phyloP scores from a whole-genome alignment of 2,797 vertebrate genomes.

The Acipenser ruthenus region DNA sequence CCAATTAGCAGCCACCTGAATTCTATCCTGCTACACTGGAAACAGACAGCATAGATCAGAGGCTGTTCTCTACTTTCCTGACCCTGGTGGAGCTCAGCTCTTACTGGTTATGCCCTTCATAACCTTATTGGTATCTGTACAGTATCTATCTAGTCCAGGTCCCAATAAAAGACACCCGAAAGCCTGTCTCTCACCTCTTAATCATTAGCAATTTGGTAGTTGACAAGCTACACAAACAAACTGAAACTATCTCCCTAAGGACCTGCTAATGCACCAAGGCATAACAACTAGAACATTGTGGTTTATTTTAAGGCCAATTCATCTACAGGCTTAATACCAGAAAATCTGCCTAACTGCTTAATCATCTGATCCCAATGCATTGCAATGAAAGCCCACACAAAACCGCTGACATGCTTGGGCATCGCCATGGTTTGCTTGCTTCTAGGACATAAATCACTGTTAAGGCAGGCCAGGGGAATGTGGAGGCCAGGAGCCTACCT shows the following conservation, averaged over 20 bases:
- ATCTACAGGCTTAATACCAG: conserved; percentile 15
- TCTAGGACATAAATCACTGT: not conserved
- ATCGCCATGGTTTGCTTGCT: no score
- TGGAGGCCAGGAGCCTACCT: not conserved
- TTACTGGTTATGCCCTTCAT: no score
- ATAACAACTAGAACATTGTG: conserved; percentile 34
- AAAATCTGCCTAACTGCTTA: conserved; percentile 18
- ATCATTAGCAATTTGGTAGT: conserved; percentile 33
- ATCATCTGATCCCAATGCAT: no score
- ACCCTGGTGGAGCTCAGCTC: no score
- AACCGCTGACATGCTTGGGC: no score
- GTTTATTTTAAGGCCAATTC: conserved; percentile 18
- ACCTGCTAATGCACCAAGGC: conserved; percentile 23
- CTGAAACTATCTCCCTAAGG: conserved; percentile 30
- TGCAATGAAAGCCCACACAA: no score
- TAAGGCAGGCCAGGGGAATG: not conserved
- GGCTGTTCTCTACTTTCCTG: conserved; percentile 24
- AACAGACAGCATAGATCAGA: conserved; percentile 32
- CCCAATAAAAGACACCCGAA: not conserved
- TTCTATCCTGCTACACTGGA: conserved; percentile 40
- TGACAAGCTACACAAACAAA: conserved; percentile 47
- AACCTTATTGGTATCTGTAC: no score
- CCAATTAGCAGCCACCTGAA: conserved; percentile 43
- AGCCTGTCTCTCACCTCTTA: conserved; percentile 29
- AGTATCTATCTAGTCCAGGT: no score